Conservation (phyloP, 2,888 invertebrate species). For the Stenolophus ochropezus region DNA sequence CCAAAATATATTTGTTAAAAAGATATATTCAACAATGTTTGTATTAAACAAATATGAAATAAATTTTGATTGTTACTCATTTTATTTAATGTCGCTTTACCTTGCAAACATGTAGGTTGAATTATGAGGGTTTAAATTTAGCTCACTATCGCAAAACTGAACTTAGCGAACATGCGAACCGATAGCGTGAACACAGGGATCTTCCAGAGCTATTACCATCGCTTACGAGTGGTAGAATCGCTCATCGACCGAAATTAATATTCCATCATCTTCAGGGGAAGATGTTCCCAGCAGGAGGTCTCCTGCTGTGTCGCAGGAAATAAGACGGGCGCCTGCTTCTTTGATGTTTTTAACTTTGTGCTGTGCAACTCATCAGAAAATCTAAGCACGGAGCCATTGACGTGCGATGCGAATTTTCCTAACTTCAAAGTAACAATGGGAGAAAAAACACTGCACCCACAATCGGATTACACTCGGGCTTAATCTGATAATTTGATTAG, state of each 20-base stretch:
- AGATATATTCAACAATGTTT: too few relatives aligned
- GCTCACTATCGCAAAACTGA: too few relatives aligned
- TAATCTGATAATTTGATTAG: slow-evolving; percentile 51
- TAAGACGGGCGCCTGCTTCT: slow-evolving; percentile 41
- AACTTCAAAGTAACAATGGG: slow-evolving; percentile 55
- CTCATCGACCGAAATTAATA: slow-evolving; percentile 32
- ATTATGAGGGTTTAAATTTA: too few relatives aligned
- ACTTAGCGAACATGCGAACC: too few relatives aligned
- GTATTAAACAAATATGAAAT: too few relatives aligned
- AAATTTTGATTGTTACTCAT: too few relatives aligned
- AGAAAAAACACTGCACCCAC: slow-evolving; percentile 47
- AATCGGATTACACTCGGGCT: slow-evolving; percentile 41
- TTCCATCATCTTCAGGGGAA: background rate
- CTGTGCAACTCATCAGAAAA: slow-evolving; percentile 51
- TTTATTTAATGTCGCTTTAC: too few relatives aligned
- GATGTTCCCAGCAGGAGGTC: background rate
- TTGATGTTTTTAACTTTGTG: slow-evolving; percentile 58
- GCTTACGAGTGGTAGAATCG: slow-evolving; percentile 11
- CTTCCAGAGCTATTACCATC: slow-evolving; percentile 2
- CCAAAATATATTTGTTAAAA: too few relatives aligned
- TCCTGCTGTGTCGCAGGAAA: slow-evolving; percentile 24
- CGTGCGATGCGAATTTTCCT: slow-evolving; percentile 45
- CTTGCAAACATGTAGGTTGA: too few relatives aligned
- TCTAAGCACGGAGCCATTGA: slow-evolving; percentile 49
- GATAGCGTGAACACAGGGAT: background rate